Base-by-base conservation (phyloP, 2,113 vertebrate genomes). In the Dunckerocampus dactyliophorus region DNA sequence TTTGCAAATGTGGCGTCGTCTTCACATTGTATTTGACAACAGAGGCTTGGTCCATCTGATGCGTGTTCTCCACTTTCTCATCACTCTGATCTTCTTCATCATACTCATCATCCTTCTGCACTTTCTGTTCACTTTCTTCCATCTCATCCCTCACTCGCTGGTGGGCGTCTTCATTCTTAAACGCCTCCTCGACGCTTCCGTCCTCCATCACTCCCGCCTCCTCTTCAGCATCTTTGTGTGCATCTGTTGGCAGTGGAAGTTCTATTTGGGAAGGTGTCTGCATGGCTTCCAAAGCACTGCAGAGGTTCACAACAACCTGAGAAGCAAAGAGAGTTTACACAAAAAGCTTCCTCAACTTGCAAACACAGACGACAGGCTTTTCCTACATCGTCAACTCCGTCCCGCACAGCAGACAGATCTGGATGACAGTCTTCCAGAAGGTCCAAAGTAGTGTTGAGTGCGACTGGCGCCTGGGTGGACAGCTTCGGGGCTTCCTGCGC, bases 1-100 rank as follows among this genome's bases (percentile, higher is more conserved):
- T 93, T 69, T 94, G 91, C 39, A 94, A 82, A 69, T 85, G 87
- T 0, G 93, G 92, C 0, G 93, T 94, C 0, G 88, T 90, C 71
- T 88, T 91, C n/a, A 92, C 82, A 39, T 87, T 94, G 74, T 89
- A 92, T 69, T 82, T 94, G 39, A 93, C 82, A 8, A 93, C 59
- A 1, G 87, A 93, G 4, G 86, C 86, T 0, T 76, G 67, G 5
- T 68, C 71, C 22, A 69, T 72, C 62, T 85, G 76, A 52, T 88
- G 74, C 3, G 83, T 84, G 0, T 80, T 85, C 66, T 80, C 79
- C 1, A 49, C 68, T 57, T 31, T 59, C 14, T 71, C 56, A 31
- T 49, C 63, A 14, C 71, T 65, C 17, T 75, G 62, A 37, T 45
- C 55, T 19, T 67, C 49, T 4, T 37, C 62, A 15, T 86, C 75